Evolutionary conservation across 2,797 vertebrate species (phyloP), one percentile per base, ranked within the genome.

Genomic region (Gallirallus australis): DNA sequence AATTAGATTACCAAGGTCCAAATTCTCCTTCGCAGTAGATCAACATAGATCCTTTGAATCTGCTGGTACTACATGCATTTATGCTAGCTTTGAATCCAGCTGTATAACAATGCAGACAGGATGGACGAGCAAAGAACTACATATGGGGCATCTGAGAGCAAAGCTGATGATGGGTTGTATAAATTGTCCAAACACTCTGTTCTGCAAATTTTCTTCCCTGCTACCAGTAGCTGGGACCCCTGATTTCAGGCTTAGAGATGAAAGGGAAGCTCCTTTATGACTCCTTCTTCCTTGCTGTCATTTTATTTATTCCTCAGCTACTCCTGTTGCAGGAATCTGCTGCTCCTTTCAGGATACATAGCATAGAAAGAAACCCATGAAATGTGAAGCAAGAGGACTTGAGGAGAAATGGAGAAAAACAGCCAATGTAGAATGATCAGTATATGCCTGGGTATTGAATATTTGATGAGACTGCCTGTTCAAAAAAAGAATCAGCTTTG

Each of bases 401-500:
- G 3, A 0, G 54, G 92, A 88, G 37, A 30, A 93, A 88, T 45
- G 54, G 45, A 72, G 47, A 39, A 93, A 87, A 92, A 35, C 20
- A 78, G 30, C 30, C 61, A 83, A 20, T 30, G 39, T n/a, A 92
- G 79, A 87, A 82, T 69, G 53, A 89, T 87, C 82, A 82, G 52
- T 42, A 33, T 60, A 79, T 0, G 0, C 25, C 42, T 86, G 72
- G 25, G 84, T 86, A 77, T 35, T 91, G 80, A 95, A 96, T 96
- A 93, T 89, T 96, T 35, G 7, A 91, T 19, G 4, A 96, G 37
- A 11, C 19, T 93, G 40, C 60, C 65, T 86, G 42, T 79, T 97
- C 72, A 90, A 93, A 95, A 89, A 77, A 94, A 94, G 33, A 94
- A 94, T 66, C 70, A 93, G 68, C 33, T 95, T 95, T 87, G 60